Conservation (phyloP, 2,888 invertebrate genomes). For the Halocaridina rubra region DNA sequence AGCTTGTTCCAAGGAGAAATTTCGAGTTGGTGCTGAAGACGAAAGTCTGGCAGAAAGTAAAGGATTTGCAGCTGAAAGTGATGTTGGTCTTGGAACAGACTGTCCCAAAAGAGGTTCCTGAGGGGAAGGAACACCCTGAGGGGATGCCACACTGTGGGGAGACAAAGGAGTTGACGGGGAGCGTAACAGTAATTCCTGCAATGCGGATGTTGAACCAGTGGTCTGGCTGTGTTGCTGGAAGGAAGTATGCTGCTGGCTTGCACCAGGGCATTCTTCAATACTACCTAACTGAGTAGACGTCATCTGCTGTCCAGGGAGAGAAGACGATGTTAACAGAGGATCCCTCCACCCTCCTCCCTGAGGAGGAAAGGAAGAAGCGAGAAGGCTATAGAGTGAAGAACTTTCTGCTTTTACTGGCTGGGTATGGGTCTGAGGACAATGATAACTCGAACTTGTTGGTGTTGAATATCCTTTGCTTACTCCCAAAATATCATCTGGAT, state of each 20-base stretch:
- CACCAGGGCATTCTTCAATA: conserved; percentile 41
- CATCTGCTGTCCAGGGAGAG: conserved; percentile 38
- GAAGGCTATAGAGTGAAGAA: conserved; percentile 39
- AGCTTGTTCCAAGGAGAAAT: conserved; percentile 79
- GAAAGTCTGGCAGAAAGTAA: conserved; percentile 77
- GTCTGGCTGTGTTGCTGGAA: neutral
- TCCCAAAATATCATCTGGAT: conserved; percentile 56
- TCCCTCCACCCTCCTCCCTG: conserved; percentile 58
- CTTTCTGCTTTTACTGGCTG: conserved; percentile 55
- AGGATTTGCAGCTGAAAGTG: conserved; percentile 65
- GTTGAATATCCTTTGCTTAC: conserved; percentile 17
- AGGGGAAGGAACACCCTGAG: conserved; percentile 31
- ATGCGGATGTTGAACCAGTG: conserved; percentile 44
- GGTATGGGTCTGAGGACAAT: neutral
- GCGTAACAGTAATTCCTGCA: conserved; percentile 38
- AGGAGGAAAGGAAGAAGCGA: conserved; percentile 61
- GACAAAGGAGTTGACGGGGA: conserved; percentile 52
- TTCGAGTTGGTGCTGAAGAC: conserved; percentile 81
- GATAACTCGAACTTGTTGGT: neutral
- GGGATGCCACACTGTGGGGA: conserved; percentile 49
- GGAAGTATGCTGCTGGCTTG: conserved; percentile 20
- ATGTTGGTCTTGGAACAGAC: conserved; percentile 54
- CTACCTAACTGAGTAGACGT: conserved; percentile 35
- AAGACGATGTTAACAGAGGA: conserved; percentile 49
- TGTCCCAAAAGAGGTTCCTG: conserved; percentile 51